A percentile compares a stretch with the other conserved stretches of the same genome.
Evolutionary conservation across 2,888 invertebrate genomes (phyloP).

Genomic region (Hemithea aestivaria): DNA sequence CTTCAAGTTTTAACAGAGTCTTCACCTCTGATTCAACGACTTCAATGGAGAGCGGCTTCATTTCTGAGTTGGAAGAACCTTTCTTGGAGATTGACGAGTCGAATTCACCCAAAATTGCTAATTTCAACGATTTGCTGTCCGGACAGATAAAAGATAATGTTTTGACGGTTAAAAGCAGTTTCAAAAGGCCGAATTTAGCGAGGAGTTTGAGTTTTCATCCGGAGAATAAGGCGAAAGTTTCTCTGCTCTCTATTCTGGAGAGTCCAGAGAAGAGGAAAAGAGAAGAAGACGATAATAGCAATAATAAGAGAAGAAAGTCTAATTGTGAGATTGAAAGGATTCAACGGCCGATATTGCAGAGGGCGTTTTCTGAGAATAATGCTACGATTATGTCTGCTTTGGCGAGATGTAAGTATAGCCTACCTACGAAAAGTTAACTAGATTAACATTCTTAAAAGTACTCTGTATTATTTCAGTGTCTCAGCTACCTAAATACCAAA

Average conservation of each 20-base stretch:
- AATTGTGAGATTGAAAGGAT: constrained; percentile 27
- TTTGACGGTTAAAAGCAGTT: constrained; percentile 36
- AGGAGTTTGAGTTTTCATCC: constrained; percentile 62
- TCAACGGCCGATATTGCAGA: constrained; percentile 68
- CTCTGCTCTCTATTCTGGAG: constrained; percentile 52
- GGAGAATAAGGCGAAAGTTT: constrained; percentile 43
- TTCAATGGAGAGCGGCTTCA: constrained; percentile 69
- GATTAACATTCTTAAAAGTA: no score
- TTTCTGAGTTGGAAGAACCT: constrained; percentile 68
- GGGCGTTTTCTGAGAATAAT: constrained; percentile 88
- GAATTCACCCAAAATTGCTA: constrained; percentile 60
- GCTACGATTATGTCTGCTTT: constrained; percentile 86
- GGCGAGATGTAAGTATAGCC: constrained; percentile 81
- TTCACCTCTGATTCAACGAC: constrained; percentile 60
- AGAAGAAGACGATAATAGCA: constrained; percentile 47
- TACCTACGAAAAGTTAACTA: no score
- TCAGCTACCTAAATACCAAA: no score
- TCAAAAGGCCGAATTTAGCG: constrained; percentile 40
- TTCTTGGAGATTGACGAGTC: constrained; percentile 65
- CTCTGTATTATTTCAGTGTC: no score
- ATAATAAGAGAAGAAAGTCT: constrained; percentile 56
- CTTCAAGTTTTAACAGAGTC: constrained; percentile 37
- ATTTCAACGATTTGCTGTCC: constrained; percentile 58
- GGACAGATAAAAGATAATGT: constrained; percentile 57
- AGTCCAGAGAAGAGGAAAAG: constrained; percentile 67